Percentiles rank a stretch among this genome's conserved stretches.
phyloP scores from a whole-genome alignment of 2,797 vertebrate species.

The Podargus strigoides region DNA sequence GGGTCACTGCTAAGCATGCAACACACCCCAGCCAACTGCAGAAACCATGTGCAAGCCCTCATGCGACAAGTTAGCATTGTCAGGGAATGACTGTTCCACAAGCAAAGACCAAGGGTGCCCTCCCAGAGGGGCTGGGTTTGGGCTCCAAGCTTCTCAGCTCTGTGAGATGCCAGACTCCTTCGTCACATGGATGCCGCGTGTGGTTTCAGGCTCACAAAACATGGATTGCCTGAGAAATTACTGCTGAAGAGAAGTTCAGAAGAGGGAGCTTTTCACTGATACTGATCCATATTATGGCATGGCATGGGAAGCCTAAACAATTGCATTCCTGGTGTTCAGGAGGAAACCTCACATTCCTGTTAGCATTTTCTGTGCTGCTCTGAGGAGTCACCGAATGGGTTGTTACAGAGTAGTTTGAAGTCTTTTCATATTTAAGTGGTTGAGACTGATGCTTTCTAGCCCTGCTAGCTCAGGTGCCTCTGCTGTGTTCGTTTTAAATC shows the following conservation, averaged over 20 bases:
- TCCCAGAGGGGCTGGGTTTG: not conserved
- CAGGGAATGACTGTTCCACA: not conserved
- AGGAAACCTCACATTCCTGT: not conserved
- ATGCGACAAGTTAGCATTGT: not conserved
- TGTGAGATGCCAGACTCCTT: not conserved
- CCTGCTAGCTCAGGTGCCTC: not conserved
- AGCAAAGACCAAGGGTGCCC: not conserved
- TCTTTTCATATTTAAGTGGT: not conserved
- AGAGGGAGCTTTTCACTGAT: not conserved
- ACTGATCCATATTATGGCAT: not conserved
- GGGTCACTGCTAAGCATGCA: not conserved
- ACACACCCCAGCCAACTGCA: not conserved
- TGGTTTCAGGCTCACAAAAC: not conserved
- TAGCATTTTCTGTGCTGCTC: not conserved
- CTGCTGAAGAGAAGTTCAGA: not conserved
- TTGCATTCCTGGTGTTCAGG: not conserved
- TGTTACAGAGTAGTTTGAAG: not conserved
- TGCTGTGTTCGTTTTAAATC: not conserved
- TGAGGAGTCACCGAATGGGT: not conserved
- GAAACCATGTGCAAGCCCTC: not conserved
- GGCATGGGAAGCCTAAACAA: not conserved
- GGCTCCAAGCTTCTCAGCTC: not conserved
- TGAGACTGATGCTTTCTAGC: not conserved
- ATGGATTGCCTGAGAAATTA: not conserved
- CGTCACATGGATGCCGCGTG: not conserved